Evolutionary conservation across 2,113 vertebrate species (phyloP).

Genomic region (Coregonus clupeaformis): DNA sequence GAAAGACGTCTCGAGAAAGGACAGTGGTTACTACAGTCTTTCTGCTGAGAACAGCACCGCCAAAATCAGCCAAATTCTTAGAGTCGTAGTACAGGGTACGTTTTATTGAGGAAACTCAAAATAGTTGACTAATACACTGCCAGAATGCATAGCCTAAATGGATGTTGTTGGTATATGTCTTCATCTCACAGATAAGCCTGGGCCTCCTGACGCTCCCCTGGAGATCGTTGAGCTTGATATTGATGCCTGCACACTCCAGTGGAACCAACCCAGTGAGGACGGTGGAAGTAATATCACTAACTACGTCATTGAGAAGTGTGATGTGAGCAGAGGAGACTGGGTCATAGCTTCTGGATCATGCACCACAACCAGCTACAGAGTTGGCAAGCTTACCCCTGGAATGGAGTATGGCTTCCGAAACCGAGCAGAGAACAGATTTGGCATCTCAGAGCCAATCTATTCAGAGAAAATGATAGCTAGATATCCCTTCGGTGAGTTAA

Average conservation of each 20-base stretch:
- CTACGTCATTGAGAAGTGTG: slow-evolving; percentile 96
- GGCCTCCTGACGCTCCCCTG: slow-evolving; percentile 90
- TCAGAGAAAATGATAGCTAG: slow-evolving; percentile 87
- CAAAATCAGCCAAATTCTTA: slow-evolving; percentile 86
- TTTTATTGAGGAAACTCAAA: slow-evolving; percentile 11
- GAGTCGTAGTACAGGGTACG: slow-evolving; percentile 89
- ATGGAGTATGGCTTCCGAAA: slow-evolving; percentile 94
- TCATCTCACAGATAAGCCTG: slow-evolving; percentile 84
- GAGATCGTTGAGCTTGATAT: slow-evolving; percentile 89
- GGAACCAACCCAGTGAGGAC: slow-evolving; percentile 92
- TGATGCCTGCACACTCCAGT: slow-evolving; percentile 89
- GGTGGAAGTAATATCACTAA: slow-evolving; percentile 96
- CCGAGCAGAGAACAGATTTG: slow-evolving; percentile 95
- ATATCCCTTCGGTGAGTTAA: slow-evolving; percentile 88
- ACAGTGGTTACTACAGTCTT: slow-evolving; percentile 92
- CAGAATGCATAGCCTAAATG: not conserved
- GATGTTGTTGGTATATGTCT: not conserved
- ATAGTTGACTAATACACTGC: not conserved
- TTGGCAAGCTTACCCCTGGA: slow-evolving; percentile 87
- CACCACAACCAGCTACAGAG: slow-evolving; percentile 90
- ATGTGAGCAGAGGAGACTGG: slow-evolving; percentile 92
- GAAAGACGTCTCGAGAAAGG: slow-evolving; percentile 88
- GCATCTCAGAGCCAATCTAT: slow-evolving; percentile 88
- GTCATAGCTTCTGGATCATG: slow-evolving; percentile 84
- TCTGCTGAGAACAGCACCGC: slow-evolving; percentile 88